A percentile compares a stretch with the other conserved stretches of the same genome.
Conservation (phyloP, 2,888 invertebrate species). For the Tenodera sinensis region DNA sequence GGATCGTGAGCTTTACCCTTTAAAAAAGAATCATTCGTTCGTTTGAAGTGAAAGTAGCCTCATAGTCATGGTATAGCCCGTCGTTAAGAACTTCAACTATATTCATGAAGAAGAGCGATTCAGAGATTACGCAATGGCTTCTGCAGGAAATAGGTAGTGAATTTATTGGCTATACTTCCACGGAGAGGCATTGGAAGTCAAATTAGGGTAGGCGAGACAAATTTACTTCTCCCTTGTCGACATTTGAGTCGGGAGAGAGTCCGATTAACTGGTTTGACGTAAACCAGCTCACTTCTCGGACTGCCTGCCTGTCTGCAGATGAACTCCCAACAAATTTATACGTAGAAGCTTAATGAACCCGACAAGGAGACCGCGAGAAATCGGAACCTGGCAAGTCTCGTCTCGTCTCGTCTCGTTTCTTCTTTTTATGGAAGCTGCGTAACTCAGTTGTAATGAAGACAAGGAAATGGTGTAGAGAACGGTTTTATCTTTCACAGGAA, state of each 20-base stretch:
- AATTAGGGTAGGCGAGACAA: not conserved
- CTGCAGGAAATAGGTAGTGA: too few species aligned
- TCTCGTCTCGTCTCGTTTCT: not conserved
- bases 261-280: not conserved
- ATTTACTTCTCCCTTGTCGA: not conserved
- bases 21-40: too few species aligned
- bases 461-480: not conserved
- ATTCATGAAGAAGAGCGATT: too few species aligned
- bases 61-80: too few species aligned
- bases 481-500: not conserved
- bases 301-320: not conserved
- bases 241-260: not conserved
- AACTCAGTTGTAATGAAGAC: not conserved
- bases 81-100: too few species aligned
- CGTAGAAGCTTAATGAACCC: not conserved
- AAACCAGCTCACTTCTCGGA: not conserved
- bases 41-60: too few species aligned
- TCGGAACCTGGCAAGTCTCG: not conserved
- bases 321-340: not conserved
- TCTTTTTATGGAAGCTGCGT: not conserved
- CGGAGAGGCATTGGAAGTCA: not conserved
- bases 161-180: too few species aligned
- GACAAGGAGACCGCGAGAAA: not conserved
- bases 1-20: too few species aligned
- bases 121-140: too few species aligned